Evolutionary conservation across 2,797 vertebrate genomes (phyloP), one percentile per base, ranked within the genome.

Genomic region (Ispidina lecontei): DNA sequence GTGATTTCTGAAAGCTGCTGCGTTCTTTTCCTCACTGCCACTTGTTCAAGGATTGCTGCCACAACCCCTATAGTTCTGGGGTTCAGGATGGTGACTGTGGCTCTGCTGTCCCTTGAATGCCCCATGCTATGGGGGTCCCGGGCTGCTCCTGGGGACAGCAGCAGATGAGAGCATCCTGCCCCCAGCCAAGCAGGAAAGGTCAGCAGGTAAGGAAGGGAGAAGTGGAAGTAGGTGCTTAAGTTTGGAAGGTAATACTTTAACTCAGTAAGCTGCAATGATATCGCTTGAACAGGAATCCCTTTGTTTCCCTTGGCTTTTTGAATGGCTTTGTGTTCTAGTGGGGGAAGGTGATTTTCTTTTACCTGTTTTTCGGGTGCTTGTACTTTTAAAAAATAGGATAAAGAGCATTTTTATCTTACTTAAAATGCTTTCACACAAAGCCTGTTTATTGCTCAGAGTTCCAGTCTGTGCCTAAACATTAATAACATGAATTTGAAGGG

Each of bases 181-280:
- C 93, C 69, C 26, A 89, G 80, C 90, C 77, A 55, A 65, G 71
- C 81, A 47, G 77, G 60, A 97, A 94, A 96, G 97, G 97, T 98
- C 97, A 97, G 54, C 96, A 97, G 97, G 97, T 98, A 97, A 97
- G 96, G 84, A 62, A 70, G 90, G 60, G 79, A 95, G 94, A 96
- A 87, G 31, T 85, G 89, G 95, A 96, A 93, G 52, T n/a, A 60
- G 91, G 94, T 80, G 88, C 89, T 96, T 91, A 80, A 80, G 90
- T 94, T 92, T 84, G 91, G 91, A 97, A 95, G 93, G 93, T 96
- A 95, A 97, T 96, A 96, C 97, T 97, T 97, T 87, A 95, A 93
- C 74, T 84, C 96, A 94, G 95, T 94, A 97, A 97, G 95, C 95
- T 96, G 64, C 95, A 97, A 95, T 98, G 97, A 97, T 86, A 60